Evolutionary conservation across 2,888 invertebrate genomes (phyloP).

Genomic region (Ochropleura plecta): DNA sequence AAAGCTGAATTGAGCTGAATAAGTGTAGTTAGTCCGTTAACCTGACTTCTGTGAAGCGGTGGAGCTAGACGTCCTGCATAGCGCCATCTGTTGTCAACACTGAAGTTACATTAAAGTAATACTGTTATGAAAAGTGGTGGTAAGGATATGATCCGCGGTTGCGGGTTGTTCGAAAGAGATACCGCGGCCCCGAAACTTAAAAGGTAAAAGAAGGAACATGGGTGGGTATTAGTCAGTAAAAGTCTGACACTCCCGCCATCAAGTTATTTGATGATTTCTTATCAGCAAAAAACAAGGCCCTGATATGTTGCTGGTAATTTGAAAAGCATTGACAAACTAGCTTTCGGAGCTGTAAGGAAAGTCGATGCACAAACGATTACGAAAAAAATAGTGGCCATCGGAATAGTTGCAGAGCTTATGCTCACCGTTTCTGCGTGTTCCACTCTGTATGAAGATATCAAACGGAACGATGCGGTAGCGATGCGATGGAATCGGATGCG

Average conservation of each 20-base stretch:
- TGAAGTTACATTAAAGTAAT: too few species aligned
- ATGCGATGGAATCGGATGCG: slow-evolving; percentile 10
- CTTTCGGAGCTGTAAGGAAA: neutral
- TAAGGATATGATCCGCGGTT: neutral
- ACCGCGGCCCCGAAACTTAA: too few species aligned
- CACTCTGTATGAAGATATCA: neutral
- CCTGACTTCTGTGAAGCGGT: neutral
- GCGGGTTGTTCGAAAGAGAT: too few species aligned
- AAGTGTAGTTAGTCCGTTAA: neutral
- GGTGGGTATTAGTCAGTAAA: too few species aligned
- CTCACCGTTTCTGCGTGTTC: neutral
- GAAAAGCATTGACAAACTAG: neutral
- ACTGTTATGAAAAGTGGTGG: neutral
- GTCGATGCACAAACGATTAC: neutral
- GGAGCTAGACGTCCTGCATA: neutral
- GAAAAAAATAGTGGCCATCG: too few species aligned
- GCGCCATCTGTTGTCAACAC: neutral
- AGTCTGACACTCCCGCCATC: too few species aligned
- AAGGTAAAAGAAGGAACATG: too few species aligned
- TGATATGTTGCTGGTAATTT: neutral
- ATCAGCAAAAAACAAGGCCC: too few species aligned
- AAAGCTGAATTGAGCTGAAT: too few species aligned
- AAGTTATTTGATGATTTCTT: too few species aligned
- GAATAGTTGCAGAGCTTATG: too few species aligned
- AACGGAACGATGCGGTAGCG: neutral